Base-by-base conservation (phyloP, 2,113 vertebrate genomes). In the Oreocharis arfaki region DNA sequence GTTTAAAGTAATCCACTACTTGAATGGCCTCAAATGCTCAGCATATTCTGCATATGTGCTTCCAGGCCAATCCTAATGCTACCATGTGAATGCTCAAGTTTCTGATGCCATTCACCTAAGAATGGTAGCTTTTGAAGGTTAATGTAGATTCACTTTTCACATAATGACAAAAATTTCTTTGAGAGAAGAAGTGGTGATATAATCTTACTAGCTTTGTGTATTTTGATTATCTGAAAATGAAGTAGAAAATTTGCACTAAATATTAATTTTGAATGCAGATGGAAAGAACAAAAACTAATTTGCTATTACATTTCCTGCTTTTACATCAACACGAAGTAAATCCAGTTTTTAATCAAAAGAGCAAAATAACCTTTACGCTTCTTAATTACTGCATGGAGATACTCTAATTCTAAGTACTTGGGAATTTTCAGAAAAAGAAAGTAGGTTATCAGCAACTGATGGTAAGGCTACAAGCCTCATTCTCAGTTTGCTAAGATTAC, bases 321-420 rank as follows among this genome's bases (percentile, higher is more conserved):
- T 95, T 86, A 74, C 87, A 73, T 63, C 84, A 92, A 92, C 57
- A 93, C 41, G 92, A 97, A 97, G 84, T 96, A 95, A 96, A 96
- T 91, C 93, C 24, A 89, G 41, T 87, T 94, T 95, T 96, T 95
- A 89, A 90, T 92, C 71, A 92, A 85, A 94, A 81, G 50, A 95
- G 79, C n/a, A 78, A 95, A 95, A 93, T 83, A 64, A 86, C 78
- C 57, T 90, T 90, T 68, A 86, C 19, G 10, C 13, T 84, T 17
- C 87, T 90, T 96, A 95, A 94, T 95, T 90, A 77, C 78, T 79
- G 63, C 44, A 56, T 70, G 59, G 46, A 93, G 55, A 39, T 27
- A 86, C 69, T n/a, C n/a, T n/a, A 96, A 85, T 87, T 90, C 21
- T 52, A 91, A 94, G 39, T 85, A 84, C 30, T 70, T 78, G 67